These are phyloP conservation scores for Glyptemys insculpta DNA, from an alignment of 2,797 vertebrate genomes.

Conservation along the genomic window DNA sequence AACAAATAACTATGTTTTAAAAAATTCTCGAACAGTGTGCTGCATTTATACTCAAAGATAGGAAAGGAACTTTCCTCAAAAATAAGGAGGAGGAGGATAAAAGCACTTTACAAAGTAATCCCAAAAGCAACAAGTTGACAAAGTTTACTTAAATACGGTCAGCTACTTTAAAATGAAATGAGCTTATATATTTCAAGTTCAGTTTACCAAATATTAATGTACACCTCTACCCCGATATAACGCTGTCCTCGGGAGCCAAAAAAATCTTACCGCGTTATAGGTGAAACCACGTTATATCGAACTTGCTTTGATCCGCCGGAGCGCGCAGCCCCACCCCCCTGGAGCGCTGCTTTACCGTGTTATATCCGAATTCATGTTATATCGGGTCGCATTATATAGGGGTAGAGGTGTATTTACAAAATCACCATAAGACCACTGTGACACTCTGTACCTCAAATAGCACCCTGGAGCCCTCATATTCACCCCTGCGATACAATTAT, in stretches of 20 bases:
- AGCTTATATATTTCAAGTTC: background rate
- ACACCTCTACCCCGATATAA: too few relatives aligned
- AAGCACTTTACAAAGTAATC: background rate
- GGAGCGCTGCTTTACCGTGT: too few relatives aligned
- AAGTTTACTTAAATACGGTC: background rate
- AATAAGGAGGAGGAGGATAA: background rate
- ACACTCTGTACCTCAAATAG: too few relatives aligned
- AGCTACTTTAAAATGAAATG: slow-evolving; percentile 25
- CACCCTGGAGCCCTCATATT: too few relatives aligned
- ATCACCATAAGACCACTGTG: background rate
- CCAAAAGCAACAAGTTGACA: background rate
- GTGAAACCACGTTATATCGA: too few relatives aligned
- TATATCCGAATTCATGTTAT: too few relatives aligned
- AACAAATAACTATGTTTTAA: slow-evolving; percentile 2
- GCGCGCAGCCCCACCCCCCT: too few relatives aligned
- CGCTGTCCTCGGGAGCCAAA: too few relatives aligned
- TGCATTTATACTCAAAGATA: background rate
- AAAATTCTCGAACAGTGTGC: background rate
- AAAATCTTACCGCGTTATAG: too few relatives aligned
- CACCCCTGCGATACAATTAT: too few relatives aligned
- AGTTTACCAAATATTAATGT: background rate
- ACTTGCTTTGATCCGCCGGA: too few relatives aligned
- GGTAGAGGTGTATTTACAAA: background rate
- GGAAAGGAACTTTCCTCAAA: background rate
- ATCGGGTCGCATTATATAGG: too few relatives aligned